Base-by-base conservation (phyloP, 2,797 vertebrate genomes). In the Etheostoma nigrum region DNA sequence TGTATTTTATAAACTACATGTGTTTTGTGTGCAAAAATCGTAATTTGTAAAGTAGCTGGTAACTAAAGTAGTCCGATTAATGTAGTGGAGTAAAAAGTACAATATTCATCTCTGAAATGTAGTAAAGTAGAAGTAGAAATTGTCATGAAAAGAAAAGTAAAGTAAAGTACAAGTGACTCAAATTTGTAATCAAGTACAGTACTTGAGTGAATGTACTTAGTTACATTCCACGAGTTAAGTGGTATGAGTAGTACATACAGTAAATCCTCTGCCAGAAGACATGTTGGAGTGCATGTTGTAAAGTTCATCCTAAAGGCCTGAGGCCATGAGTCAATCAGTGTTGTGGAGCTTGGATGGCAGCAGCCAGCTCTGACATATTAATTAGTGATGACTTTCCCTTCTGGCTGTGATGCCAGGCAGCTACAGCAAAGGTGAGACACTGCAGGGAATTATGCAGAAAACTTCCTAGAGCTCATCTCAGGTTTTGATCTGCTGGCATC, bases 351-450 rank as follows among this genome's bases (percentile, higher is more conserved):
- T 84, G 85, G 86, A 85, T 86, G 85, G 88, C 79, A 82, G 86
- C 80, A 88, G 76, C 72, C 76, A 47, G 69, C 83, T 68, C 84
- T 81, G 87, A 89, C 88, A 80, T 88, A 88, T 92, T 92, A 92
- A 94, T 94, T 93, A 94, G 86, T 67, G 78, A 85, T 72, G 78
- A 70, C 78, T 90, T 85, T 81, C 75, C 83, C 87, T 87, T 83
- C 83, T 86, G 86, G 86, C 87, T 65, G 71, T 57, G 36, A 55
- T 42, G 71, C 18, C 51, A 89, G 88, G 77, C 82, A 69, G 86
- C 68, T 63, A 47, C 76, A 78, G 83, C 70, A 61, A 78, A 88
- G 87, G 87, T 91, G 85, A 86, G 82, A 66, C 18, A 83, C 82
- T 74, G 67, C 55, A 30, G 79, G 85, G 81, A 82, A 84, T 78